Evolutionary conservation across 2,888 invertebrate species (phyloP), one percentile per base, ranked within the genome.

Genomic region (Limnephilus marmoratus): DNA sequence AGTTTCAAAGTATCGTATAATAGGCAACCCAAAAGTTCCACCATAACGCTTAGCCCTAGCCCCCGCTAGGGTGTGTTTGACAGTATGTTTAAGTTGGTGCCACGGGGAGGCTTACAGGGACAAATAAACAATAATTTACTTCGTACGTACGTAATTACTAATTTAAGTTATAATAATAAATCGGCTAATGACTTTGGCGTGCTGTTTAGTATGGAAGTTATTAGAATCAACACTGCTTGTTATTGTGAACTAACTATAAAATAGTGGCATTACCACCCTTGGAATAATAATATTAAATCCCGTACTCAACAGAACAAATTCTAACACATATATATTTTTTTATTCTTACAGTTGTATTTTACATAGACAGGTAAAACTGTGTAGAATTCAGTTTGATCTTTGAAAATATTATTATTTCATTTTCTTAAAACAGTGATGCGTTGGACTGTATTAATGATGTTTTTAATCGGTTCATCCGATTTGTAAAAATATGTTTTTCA

Each of bases 21-120:
- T 89, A 81, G 88, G 24, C 37, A 89, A 89, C 88, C 88, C 88
- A 80, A 89, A 89, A 89, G 88, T 89, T 89, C 80, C 11, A 24
- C 80, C 81, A n/a, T 80, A 80, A 89, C 88, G 80, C 34, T 81
- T 81, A 34, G 13, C 88, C 80, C n/a, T 41, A 24, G 15, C 80
- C 31, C 15, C n/a, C n/a, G 41, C 31, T 37, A 81, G 88, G 81
- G 88, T 89, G 88, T 49, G 80, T 89, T 80, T 89, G 88, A 89
- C 88, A 87, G 87, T 34, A 41, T 89, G 88, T 81, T 80, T 24
- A 80, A 45, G 24, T 89, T 80, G 24, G 37, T 81, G 37, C 34
- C 29, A 53, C 68, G 1, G 68, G 7, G 18, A 12, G 29, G 45
- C 45, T 86, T 86, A 86, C 18, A 29, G n/a, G 29, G 45, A 86